Percentiles rank a stretch among this genome's conserved stretches.
Evolutionary conservation across 1,140 invertebrate species (phyloP).

Genomic region (Drosophila kanapiae): DNA sequence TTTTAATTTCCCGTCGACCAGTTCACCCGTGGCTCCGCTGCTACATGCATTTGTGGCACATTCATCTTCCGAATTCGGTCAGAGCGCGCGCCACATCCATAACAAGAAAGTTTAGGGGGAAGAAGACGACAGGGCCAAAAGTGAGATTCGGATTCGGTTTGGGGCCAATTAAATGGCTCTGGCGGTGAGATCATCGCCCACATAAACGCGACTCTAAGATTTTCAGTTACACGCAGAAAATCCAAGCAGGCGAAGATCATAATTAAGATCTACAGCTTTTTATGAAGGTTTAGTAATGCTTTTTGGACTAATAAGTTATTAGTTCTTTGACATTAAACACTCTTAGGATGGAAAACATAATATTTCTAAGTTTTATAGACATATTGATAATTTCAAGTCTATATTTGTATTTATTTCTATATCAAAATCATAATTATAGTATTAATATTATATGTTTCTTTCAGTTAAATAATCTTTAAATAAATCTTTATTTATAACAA

Average conservation of each 20-base stretch:
- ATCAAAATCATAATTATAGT: not conserved
- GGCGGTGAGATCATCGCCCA: conserved; percentile 78
- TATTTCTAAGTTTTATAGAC: not conserved
- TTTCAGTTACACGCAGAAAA: conserved; percentile 20
- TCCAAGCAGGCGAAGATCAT: not conserved
- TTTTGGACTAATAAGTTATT: not conserved
- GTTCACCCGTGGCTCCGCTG: conserved; percentile 13
- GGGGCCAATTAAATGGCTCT: conserved; percentile 72
- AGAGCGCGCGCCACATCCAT: conserved; percentile 63
- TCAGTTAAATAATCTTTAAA: too few species aligned
- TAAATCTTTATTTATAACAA: too few species aligned
- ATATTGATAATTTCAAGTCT: not conserved
- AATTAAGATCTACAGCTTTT: not conserved
- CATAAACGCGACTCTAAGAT: conserved; percentile 49
- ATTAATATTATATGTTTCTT: not conserved
- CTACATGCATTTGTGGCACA: conserved; percentile 66
- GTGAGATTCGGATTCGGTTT: conserved; percentile 51
- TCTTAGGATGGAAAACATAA: not conserved
- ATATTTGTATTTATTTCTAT: not conserved
- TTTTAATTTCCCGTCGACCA: conserved; percentile 37
- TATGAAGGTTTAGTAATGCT: not conserved
- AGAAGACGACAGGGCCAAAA: conserved; percentile 30
- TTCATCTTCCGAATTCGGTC: conserved; percentile 78
- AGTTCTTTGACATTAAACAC: not conserved
- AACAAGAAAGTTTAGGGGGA: conserved; percentile 36